Conservation (phyloP, 2,888 invertebrate species). For the Microctonus hyperodae region DNA sequence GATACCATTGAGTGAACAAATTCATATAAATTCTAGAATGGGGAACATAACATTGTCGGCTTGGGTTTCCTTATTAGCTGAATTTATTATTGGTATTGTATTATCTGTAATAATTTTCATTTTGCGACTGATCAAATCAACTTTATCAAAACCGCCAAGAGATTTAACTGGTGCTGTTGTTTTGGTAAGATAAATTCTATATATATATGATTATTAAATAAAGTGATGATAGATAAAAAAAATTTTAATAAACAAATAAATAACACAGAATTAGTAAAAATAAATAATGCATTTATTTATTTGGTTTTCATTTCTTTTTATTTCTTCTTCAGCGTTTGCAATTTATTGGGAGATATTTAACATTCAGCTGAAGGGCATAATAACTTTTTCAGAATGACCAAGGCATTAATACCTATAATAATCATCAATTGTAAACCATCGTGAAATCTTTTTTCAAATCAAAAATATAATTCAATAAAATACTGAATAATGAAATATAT, state of each 20-base stretch:
- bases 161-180: conserved; percentile 55
- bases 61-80: conserved; percentile 52
- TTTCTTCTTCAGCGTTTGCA: too few relatives aligned
- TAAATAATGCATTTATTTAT: too few relatives aligned
- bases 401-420: too few relatives aligned
- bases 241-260: not conserved
- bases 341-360: too few relatives aligned
- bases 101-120: conserved; percentile 47
- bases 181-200: conserved; percentile 45
- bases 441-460: too few relatives aligned
- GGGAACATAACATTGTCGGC: conserved; percentile 43
- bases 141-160: conserved; percentile 58
- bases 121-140: conserved; percentile 47
- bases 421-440: too few relatives aligned
- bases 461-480: too few relatives aligned
- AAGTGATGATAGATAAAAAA: not conserved
- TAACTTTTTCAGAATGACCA: too few relatives aligned
- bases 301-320: too few relatives aligned
- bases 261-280: not conserved
- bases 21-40: conserved; percentile 39
- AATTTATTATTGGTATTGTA: conserved; percentile 49
- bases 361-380: too few relatives aligned
- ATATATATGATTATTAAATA: not conserved
- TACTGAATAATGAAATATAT: not conserved
- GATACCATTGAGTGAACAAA: conserved; percentile 46